Evolutionary conservation across 2,113 vertebrate genomes (phyloP), one percentile per base, ranked within the genome.

Genomic region (Paedocypris sp.): DNA sequence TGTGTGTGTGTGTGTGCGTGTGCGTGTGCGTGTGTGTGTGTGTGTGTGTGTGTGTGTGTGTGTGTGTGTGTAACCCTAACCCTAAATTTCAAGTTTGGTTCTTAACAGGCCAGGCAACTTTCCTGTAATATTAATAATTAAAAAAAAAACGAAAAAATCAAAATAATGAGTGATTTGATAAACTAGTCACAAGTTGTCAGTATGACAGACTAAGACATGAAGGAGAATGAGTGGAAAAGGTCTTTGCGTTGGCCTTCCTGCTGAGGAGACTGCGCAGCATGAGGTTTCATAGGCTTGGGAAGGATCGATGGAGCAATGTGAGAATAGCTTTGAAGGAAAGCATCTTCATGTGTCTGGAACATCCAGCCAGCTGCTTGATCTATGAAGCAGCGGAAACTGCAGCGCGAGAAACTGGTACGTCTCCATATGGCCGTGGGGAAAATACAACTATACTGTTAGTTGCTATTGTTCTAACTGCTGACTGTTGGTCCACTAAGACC

Each of bases 241-340:
- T 35, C 39, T 45, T 25, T 23, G 38, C 57, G 54, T 46, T 49
- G 60, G 38, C 25, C 64, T 69, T 65, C 71, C 54, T 60, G 64
- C 38, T 43, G 66, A 66, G 63, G 31, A 49, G 33, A 35, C 50
- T 22, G 25, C 64, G 26, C 69, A 72, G 49, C 56, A 13, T 62
- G 69, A 26, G 51, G 42, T 29, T 26, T 63, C 22, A 22, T 45
- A 53, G 48, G 58, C 64, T 59, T 74, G 64, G 64, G 62, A 68
- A 62, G 51, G 59, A 74, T 76, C 75, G 60, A 70, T 72, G 54
- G n/a, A 52, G 50, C n/a, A 10, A 68, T 6, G 20, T 49, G 46
- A 72, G 58, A 66, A 67, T 51, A 20, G 51, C 52, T 72, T 67
- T 66, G 29, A 65, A 47, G 58, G 33, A 52, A 66, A 67, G 50